Evolutionary conservation across 2,888 invertebrate genomes (phyloP).

Genomic region (Prosopocoilus inquinatus): DNA sequence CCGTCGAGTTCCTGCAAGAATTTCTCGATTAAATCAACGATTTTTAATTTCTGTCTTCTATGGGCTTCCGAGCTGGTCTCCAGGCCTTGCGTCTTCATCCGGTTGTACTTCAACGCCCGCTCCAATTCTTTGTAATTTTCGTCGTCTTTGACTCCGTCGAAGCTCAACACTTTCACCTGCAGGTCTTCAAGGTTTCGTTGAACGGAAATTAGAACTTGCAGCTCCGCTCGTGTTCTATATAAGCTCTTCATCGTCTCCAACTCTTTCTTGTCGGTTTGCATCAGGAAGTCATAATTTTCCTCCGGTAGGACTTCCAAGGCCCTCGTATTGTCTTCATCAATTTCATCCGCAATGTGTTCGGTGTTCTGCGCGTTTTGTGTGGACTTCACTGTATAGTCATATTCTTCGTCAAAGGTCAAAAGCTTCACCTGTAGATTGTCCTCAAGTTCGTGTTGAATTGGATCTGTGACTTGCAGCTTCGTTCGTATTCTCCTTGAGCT

Average conservation of each 20-base stretch:
- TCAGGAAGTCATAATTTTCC: too few relatives aligned
- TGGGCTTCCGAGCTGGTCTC: slow-evolving; percentile 17
- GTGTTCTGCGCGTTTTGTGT: neutral
- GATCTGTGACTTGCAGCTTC: too few relatives aligned
- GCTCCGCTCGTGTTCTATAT: slow-evolving; percentile 4
- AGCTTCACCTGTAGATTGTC: neutral
- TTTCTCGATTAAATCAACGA: slow-evolving; percentile 23
- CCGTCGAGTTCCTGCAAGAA: slow-evolving; percentile 21
- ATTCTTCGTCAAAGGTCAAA: neutral
- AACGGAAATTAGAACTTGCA: slow-evolving; percentile 11
- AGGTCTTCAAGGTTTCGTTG: slow-evolving; percentile 20
- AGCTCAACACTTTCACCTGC: slow-evolving; percentile 22
- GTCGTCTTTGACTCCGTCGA: slow-evolving; percentile 24
- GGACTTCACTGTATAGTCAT: neutral
- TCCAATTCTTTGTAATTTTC: slow-evolving; percentile 23
- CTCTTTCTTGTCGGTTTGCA: slow-evolving; percentile 8
- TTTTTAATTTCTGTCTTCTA: slow-evolving; percentile 11
- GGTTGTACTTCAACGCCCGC: slow-evolving; percentile 23
- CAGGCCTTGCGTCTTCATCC: slow-evolving; percentile 19
- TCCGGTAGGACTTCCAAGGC: too few relatives aligned
- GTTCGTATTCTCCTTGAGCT: neutral
- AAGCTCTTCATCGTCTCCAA: neutral
- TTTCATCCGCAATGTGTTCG: too few relatives aligned
- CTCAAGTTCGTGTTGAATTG: too few relatives aligned
- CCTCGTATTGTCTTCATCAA: too few relatives aligned